Evolutionary conservation across 2,797 vertebrate species (phyloP).

Genomic region (Nannoperca obscura): DNA sequence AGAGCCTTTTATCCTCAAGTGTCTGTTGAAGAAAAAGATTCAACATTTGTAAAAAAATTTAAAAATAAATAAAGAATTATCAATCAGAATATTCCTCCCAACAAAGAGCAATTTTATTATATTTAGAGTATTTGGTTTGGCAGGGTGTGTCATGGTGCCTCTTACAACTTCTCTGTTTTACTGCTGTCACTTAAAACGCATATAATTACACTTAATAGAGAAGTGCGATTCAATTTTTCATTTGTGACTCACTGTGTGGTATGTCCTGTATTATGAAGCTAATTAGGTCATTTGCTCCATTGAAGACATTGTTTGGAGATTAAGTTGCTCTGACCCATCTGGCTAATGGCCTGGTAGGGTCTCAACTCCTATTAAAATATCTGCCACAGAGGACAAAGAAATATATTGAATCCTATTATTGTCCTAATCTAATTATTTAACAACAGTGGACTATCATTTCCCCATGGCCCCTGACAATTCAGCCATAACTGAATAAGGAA

Average conservation of each 20-base stretch:
- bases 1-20: conserved; percentile 49
- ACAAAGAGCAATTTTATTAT: conserved; percentile 33
- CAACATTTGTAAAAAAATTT: conserved; percentile 4
- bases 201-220: conserved; percentile 64
- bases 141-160: conserved; percentile 40
- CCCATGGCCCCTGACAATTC: conserved; percentile 59
- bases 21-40: conserved; percentile 36
- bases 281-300: conserved; percentile 86
- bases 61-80: not conserved
- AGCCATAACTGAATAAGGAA: conserved; percentile 68
- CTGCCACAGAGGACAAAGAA: conserved; percentile 85
- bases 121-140: conserved; percentile 38
- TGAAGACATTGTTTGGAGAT: conserved; percentile 86
- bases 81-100: conserved; percentile 15
- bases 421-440: conserved; percentile 86
- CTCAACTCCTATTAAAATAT: conserved; percentile 87
- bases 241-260: conserved; percentile 60
- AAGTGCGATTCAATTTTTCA: conserved; percentile 53
- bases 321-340: conserved; percentile 85
- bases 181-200: conserved; percentile 45
- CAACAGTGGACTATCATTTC: conserved; percentile 77
- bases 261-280: conserved; percentile 81
- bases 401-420: conserved; percentile 88
- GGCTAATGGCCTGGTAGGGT: conserved; percentile 85
- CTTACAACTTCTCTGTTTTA: conserved; percentile 31